Conservation (phyloP, 2,888 invertebrate genomes). For the Glyphotaelius pellucidus region DNA sequence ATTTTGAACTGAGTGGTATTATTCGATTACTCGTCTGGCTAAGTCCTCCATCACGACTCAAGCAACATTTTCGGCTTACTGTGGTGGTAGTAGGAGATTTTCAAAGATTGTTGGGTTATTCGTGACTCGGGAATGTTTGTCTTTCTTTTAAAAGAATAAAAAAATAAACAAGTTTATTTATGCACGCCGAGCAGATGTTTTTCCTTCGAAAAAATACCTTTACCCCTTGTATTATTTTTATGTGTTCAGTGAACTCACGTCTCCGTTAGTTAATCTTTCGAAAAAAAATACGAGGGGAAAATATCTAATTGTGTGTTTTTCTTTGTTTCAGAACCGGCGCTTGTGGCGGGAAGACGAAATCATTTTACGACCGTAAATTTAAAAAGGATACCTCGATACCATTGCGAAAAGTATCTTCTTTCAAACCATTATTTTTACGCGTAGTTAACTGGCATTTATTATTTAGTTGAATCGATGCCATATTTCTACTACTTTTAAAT, state of each 20-base stretch:
- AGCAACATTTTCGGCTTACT: too few relatives aligned
- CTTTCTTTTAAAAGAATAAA: too few relatives aligned
- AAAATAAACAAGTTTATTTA: background rate
- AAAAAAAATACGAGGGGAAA: background rate
- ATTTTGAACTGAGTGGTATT: too few relatives aligned
- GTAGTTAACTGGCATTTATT: slow-evolving; percentile 12
- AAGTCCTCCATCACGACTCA: too few relatives aligned
- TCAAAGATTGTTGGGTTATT: too few relatives aligned
- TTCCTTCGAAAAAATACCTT: background rate
- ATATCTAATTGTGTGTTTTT: slow-evolving; percentile 25
- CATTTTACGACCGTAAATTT: background rate
- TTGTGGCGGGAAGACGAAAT: background rate
- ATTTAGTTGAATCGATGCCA: background rate
- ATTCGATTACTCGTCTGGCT: too few relatives aligned
- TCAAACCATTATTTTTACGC: background rate
- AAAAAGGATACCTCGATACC: background rate
- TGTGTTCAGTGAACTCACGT: background rate
- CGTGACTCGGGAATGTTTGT: too few relatives aligned
- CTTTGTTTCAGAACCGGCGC: slow-evolving; percentile 40
- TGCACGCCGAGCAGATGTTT: background rate
- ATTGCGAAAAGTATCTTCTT: background rate
- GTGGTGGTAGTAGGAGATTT: too few relatives aligned
- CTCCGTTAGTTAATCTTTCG: background rate
- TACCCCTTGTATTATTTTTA: background rate
- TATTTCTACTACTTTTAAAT: background rate